phyloP scores from a whole-genome alignment of 2,797 vertebrate genomes.

The Heliangelus exortis region DNA sequence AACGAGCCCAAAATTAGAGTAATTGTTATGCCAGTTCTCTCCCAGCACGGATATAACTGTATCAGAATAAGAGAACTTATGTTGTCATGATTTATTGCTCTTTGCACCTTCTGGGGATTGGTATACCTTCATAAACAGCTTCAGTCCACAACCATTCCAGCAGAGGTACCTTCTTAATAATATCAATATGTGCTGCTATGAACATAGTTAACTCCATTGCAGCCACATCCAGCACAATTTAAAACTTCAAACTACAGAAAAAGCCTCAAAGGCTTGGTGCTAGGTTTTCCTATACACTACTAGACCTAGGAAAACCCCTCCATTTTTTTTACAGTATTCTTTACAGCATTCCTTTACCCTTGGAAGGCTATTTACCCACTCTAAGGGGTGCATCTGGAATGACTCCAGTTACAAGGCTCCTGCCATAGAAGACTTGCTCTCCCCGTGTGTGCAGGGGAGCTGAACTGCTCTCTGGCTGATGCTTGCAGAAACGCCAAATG shows the following conservation, averaged over 20 bases:
- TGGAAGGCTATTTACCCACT: background rate
- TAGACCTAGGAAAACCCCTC: background rate
- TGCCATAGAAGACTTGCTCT: background rate
- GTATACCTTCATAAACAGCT: conserved; percentile 26
- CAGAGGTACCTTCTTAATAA: background rate
- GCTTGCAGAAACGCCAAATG: background rate
- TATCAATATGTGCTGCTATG: background rate
- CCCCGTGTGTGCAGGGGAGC: fast-evolving
- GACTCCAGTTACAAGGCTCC: background rate
- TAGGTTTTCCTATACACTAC: background rate
- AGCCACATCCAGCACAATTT: background rate
- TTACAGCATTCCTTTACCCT: too few relatives aligned
- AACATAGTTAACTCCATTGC: conserved; percentile 27
- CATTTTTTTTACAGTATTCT: background rate
- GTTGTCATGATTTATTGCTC: conserved; percentile 29
- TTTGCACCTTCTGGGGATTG: conserved; percentile 9
- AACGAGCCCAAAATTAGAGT: background rate
- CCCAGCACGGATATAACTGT: background rate
- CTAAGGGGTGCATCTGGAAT: fast-evolving
- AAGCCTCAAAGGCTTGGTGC: background rate
- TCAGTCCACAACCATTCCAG: background rate
- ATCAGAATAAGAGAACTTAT: conserved; percentile 8
- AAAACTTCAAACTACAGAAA: background rate
- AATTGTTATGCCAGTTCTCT: conserved; percentile 9
- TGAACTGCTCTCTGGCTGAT: background rate